Conservation (phyloP, 2,888 invertebrate species). For the Pantelozetes paolii region DNA sequence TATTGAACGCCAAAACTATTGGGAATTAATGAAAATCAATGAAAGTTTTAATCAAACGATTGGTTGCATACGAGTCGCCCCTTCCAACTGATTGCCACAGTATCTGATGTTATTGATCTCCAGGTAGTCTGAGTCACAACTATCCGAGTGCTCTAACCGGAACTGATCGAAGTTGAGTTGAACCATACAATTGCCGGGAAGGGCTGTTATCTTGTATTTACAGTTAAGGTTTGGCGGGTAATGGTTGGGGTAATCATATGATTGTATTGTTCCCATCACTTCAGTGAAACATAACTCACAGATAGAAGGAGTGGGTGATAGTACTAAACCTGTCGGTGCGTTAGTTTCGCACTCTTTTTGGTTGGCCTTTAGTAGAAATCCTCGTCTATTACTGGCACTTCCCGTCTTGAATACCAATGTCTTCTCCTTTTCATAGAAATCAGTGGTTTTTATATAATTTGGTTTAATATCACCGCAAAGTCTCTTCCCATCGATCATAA, state of each 20-base stretch:
- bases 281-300: constrained; percentile 48
- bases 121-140: constrained; percentile 48
- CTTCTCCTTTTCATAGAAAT: constrained; percentile 45
- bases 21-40: neutral
- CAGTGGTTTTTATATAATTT: constrained; percentile 17
- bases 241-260: constrained; percentile 47
- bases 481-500: constrained; percentile 47
- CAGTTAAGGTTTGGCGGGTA: constrained; percentile 48
- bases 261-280: constrained; percentile 47
- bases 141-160: constrained; percentile 44
- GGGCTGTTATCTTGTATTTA: constrained; percentile 46
- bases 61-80: constrained; percentile 47
- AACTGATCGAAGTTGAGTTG: constrained; percentile 49
- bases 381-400: constrained; percentile 46
- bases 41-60: neutral
- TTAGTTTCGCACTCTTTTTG: constrained; percentile 47
- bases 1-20: constrained; percentile 39
- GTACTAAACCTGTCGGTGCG: neutral
- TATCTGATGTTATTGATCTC: constrained; percentile 48
- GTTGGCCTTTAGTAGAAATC: constrained; percentile 47
- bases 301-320: constrained; percentile 40
- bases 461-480: constrained; percentile 47
- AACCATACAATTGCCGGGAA: constrained; percentile 47
- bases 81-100: constrained; percentile 49
- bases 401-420: constrained; percentile 46